phyloP scores from a whole-genome alignment of 2,113 vertebrate genomes.

The Aphyosemion australe region DNA sequence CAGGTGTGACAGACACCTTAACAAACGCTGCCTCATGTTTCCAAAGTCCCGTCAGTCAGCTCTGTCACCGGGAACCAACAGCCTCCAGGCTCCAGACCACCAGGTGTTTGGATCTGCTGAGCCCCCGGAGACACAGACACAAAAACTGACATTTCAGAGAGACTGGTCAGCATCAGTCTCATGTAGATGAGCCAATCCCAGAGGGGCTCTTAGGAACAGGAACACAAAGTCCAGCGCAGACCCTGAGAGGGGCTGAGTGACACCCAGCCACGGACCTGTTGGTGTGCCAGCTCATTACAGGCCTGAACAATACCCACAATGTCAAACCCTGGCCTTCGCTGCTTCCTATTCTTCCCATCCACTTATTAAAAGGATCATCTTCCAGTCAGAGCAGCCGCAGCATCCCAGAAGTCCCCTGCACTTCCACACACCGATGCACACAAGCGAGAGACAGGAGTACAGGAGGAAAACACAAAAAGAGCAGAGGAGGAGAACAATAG shows the following conservation, averaged over 20 bases:
- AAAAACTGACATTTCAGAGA: constrained; percentile 69
- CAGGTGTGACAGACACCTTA: constrained; percentile 39
- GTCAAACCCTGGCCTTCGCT: constrained; percentile 33
- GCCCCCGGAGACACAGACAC: constrained; percentile 39
- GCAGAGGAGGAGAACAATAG: constrained; percentile 35
- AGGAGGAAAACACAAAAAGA: constrained; percentile 15
- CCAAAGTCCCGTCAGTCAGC: constrained; percentile 25
- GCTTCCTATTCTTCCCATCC: constrained; percentile 31
- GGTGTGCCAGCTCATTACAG: constrained; percentile 58
- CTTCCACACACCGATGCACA: constrained; percentile 45
- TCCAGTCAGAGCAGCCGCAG: constrained; percentile 47
- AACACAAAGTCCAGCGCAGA: constrained; percentile 30
- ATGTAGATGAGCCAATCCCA: constrained; percentile 63
- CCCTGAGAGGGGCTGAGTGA: constrained; percentile 33
- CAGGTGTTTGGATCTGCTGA: constrained; percentile 36
- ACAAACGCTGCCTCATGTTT: constrained; percentile 32
- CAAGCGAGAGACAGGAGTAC: constrained; percentile 37
- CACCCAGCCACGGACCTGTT: constrained; percentile 14
- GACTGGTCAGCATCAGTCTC: constrained; percentile 47
- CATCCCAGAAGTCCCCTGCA: constrained; percentile 37
- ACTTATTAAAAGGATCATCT: constrained; percentile 56
- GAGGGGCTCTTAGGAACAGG: constrained; percentile 28
- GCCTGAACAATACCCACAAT: constrained; percentile 39
- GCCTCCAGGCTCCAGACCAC: constrained; percentile 28
- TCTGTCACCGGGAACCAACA: constrained; percentile 24